A percentile compares a stretch with the other conserved stretches of the same genome.
phyloP scores from a whole-genome alignment of 2,797 vertebrate species.

The Chelidonichthys spinosus region DNA sequence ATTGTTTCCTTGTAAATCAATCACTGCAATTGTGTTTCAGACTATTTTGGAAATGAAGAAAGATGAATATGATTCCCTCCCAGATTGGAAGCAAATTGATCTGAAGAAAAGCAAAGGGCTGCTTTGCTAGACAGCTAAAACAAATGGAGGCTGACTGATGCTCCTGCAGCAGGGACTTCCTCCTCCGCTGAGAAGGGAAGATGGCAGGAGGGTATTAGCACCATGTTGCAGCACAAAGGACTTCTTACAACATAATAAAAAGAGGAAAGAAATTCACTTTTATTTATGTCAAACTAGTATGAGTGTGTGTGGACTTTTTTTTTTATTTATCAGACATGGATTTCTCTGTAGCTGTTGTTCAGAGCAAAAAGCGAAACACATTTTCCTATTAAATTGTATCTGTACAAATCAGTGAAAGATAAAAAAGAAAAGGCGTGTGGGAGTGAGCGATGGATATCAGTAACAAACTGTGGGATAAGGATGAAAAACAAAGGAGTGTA shows the following conservation, averaged over 20 bases:
- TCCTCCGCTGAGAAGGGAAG: conserved; percentile 12
- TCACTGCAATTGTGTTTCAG: conserved; percentile 75
- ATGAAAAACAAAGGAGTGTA: conserved; percentile 56
- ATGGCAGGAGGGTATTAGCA: conserved; percentile 25
- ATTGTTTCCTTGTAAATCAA: conserved; percentile 31
- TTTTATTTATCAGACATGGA: conserved; percentile 54
- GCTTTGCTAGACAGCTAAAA: conserved; percentile 66
- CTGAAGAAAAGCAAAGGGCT: conserved; percentile 85
- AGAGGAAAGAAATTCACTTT: conserved; percentile 60
- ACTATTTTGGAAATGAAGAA: conserved; percentile 82
- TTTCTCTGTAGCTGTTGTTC: conserved; percentile 61
- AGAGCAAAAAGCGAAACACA: conserved; percentile 37
- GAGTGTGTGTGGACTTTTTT: conserved; percentile 65
- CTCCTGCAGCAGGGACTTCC: conserved; percentile 33
- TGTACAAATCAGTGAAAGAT: conserved; percentile 74
- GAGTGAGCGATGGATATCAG: conserved; percentile 42
- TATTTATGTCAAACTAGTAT: conserved; percentile 78
- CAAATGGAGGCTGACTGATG: conserved; percentile 34
- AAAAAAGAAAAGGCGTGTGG: conserved; percentile 29
- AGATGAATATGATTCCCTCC: conserved; percentile 79
- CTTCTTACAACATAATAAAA: conserved; percentile 54
- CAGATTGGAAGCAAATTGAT: conserved; percentile 79
- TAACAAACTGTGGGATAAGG: conserved; percentile 52
- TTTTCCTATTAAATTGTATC: conserved; percentile 73
- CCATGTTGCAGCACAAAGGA: conserved; percentile 60